Evolutionary conservation across 2,797 vertebrate genomes (phyloP), one percentile per base, ranked within the genome.

Genomic region (Brachyrhaphis roseni): DNA sequence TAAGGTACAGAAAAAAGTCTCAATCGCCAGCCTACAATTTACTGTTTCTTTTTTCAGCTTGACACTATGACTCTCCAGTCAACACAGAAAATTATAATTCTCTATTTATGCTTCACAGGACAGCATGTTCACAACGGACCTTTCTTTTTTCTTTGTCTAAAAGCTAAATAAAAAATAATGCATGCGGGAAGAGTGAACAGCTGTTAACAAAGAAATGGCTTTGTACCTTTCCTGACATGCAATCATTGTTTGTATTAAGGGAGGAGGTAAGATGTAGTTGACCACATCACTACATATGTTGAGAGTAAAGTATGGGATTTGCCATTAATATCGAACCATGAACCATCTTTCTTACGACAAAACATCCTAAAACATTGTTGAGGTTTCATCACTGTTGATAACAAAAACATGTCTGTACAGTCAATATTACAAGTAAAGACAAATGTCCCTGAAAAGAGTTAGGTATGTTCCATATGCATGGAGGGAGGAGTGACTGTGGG

Each of bases 31-130:
- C 31, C 16, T 36, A 59, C n/a, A 59, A 28, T 59, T 28, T 20
- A 20, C 1, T 23, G 3, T 36, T 20, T 39, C 34, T 20, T 39
- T 62, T 36, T 0, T 66, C 62, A 66, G 34, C 62, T 66, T 3
- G 15, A 34, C 15, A 16, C 15, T 5, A 18, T 3, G 28, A 62
- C 28, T 62, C 28, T 16, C 13, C 59, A 74, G 84, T 55, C 82
- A 72, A 88, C 86, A 76, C 39, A 74, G 28, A 79, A 74, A 71
- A 62, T 47, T 76, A 81, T 94, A 92, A 94, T 92, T 93, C 91
- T 92, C 92, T 91, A 72, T 86, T 90, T 80, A 92, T 85, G 88
- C 90, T 82, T 91, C 80, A 89, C 66, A 78, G 75, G 78, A 89
- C 73, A 73, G 83, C 75, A 78, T 68, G 75, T 0, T 43, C 15